Evolutionary conservation across 1,140 invertebrate species (phyloP).

Genomic region (Sesamia nonagrioides): DNA sequence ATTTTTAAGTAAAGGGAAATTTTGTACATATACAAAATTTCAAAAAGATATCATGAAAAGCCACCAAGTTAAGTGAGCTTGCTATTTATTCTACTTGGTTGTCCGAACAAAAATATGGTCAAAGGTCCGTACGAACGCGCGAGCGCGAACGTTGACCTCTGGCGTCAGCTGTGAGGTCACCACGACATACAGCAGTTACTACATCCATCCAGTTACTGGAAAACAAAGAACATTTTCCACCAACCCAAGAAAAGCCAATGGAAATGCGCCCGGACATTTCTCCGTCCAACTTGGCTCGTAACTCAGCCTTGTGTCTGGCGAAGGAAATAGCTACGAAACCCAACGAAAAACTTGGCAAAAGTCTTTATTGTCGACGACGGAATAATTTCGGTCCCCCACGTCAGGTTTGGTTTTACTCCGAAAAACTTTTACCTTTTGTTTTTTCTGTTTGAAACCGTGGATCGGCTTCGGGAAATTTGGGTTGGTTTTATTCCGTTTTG

Average conservation of each 20-base stretch:
- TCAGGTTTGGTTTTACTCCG: background rate
- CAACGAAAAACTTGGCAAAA: constrained; percentile 31
- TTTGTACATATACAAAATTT: too few species aligned
- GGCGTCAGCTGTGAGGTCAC: too few species aligned
- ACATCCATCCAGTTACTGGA: too few species aligned
- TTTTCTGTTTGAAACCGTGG: background rate
- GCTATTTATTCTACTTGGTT: too few species aligned
- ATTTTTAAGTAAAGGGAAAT: too few species aligned
- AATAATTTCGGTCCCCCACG: constrained; percentile 41
- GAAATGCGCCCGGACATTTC: constrained; percentile 9
- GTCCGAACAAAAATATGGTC: too few species aligned
- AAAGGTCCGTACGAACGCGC: too few species aligned
- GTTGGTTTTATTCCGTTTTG: background rate
- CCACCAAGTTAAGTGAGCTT: too few species aligned
- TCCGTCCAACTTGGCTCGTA: constrained; percentile 40
- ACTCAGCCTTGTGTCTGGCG: constrained; percentile 31
- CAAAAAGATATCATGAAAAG: too few species aligned
- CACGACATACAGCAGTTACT: too few species aligned
- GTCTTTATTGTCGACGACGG: constrained; percentile 34
- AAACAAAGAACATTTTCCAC: background rate
- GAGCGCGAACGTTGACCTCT: too few species aligned
- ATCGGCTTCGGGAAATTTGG: background rate
- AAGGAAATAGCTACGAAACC: constrained; percentile 46
- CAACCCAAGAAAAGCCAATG: constrained; percentile 5
- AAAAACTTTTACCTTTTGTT: constrained; percentile 9